Percentiles rank a stretch among this genome's conserved stretches.
Evolutionary conservation across 2,113 vertebrate species (phyloP).

Genomic region (Takifugu flavidus): DNA sequence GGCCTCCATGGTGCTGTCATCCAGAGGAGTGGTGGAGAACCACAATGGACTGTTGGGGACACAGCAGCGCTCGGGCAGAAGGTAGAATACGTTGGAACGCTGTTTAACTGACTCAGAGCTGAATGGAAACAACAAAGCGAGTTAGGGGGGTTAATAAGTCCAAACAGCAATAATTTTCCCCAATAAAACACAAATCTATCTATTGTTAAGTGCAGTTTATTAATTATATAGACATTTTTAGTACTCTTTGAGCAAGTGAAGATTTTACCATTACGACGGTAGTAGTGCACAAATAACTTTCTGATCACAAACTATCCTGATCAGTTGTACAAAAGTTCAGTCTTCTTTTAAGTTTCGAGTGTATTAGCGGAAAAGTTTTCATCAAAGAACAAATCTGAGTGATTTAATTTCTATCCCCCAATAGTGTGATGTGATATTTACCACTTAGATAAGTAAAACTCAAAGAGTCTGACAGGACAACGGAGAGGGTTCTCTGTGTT

Average conservation of each 20-base stretch:
- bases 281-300: too few relatives aligned
- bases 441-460: conserved; percentile 99
- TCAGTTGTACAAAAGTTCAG: too few relatives aligned
- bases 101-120: conserved; percentile 95
- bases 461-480: conserved; percentile 94
- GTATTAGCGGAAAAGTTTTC: too few relatives aligned
- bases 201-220: too few relatives aligned
- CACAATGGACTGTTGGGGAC: conserved; percentile 96
- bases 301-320: too few relatives aligned
- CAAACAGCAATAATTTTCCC: background rate
- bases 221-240: too few relatives aligned
- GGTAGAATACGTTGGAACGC: conserved; percentile 92
- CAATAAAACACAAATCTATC: too few relatives aligned
- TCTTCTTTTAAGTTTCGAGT: too few relatives aligned
- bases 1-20: conserved; percentile 87
- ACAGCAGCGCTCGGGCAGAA: conserved; percentile 93
- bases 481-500: conserved; percentile 92
- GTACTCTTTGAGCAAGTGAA: too few relatives aligned
- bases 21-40: conserved; percentile 90
- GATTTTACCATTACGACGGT: too few relatives aligned
- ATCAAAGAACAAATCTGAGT: too few relatives aligned
- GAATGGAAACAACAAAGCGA: conserved; percentile 2
- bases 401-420: too few relatives aligned
- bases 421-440: conserved; percentile 38
- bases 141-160: background rate